These are phyloP conservation scores for Setophaga coronata DNA, from an alignment of 2,113 vertebrate genomes.

Conservation along the genomic window DNA sequence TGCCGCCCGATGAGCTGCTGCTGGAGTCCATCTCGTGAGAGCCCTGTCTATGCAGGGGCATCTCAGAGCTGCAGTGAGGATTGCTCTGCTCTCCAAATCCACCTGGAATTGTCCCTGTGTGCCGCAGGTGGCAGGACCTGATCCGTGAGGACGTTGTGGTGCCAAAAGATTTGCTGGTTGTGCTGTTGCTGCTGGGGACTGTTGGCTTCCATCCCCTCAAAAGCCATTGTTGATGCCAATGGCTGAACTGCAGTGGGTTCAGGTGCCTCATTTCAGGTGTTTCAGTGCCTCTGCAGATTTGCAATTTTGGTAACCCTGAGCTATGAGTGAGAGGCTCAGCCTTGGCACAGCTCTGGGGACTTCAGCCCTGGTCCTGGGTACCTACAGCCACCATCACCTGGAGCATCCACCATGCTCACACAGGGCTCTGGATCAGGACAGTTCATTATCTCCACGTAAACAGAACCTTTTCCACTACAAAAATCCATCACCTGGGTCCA, in stretches of 20 bases:
- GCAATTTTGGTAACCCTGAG: rapidly evolving
- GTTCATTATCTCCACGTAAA: rapidly evolving
- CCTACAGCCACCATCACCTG: neutral
- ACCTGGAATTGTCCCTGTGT: rapidly evolving
- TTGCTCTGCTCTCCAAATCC: neutral
- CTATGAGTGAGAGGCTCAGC: neutral
- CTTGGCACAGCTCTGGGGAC: neutral
- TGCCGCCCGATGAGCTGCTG: neutral
- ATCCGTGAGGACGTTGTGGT: neutral
- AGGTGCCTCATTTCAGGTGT: neutral
- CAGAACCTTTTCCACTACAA: neutral
- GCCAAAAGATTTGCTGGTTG: neutral
- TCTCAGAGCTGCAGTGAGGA: neutral
- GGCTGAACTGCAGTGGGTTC: neutral
- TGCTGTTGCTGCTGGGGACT: neutral
- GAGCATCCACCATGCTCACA: rapidly evolving
- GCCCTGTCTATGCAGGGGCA: rapidly evolving
- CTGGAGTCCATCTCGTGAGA: slow-evolving; percentile 53
- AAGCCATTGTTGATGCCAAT: rapidly evolving
- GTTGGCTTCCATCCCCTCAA: neutral
- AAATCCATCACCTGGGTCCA: neutral
- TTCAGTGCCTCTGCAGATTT: neutral
- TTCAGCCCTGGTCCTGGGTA: neutral
- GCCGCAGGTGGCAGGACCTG: neutral
- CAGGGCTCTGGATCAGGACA: neutral